These are phyloP conservation scores for Stercorarius parasiticus DNA, from an alignment of 2,113 vertebrate genomes.

Conservation along the genomic window DNA sequence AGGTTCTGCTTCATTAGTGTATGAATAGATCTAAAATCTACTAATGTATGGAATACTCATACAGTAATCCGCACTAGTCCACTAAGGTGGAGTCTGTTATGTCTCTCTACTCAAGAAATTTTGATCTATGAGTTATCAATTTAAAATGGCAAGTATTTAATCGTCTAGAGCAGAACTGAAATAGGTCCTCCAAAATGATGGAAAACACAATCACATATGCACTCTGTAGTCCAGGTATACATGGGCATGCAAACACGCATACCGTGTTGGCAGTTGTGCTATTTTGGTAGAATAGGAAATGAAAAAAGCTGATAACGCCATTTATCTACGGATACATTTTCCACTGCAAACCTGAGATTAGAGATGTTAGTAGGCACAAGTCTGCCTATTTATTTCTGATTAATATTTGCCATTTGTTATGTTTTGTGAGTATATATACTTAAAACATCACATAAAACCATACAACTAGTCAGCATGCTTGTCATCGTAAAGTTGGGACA, in stretches of 20 bases:
- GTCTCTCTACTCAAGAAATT: background rate
- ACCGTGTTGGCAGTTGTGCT: background rate
- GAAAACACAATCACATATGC: background rate
- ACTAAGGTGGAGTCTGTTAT: background rate
- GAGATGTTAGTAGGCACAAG: background rate
- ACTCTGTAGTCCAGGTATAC: background rate
- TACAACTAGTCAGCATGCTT: background rate
- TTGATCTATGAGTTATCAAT: background rate
- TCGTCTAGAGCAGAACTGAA: background rate
- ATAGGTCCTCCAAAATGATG: background rate
- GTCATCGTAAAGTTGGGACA: background rate
- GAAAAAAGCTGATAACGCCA: background rate
- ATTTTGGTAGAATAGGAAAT: conserved; percentile 28
- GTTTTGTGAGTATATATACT: background rate
- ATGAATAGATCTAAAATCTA: background rate
- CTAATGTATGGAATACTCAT: background rate
- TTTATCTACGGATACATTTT: background rate
- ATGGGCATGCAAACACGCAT: background rate
- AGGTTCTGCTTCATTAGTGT: background rate
- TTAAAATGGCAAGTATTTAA: background rate
- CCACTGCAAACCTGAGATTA: background rate
- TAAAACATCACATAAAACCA: background rate
- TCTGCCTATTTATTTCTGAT: background rate
- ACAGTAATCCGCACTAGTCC: background rate
- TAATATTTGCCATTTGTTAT: background rate